A percentile compares a stretch with the other conserved stretches of the same genome.
phyloP scores from a whole-genome alignment of 2,113 vertebrate species.

The Antechinus flavipes region DNA sequence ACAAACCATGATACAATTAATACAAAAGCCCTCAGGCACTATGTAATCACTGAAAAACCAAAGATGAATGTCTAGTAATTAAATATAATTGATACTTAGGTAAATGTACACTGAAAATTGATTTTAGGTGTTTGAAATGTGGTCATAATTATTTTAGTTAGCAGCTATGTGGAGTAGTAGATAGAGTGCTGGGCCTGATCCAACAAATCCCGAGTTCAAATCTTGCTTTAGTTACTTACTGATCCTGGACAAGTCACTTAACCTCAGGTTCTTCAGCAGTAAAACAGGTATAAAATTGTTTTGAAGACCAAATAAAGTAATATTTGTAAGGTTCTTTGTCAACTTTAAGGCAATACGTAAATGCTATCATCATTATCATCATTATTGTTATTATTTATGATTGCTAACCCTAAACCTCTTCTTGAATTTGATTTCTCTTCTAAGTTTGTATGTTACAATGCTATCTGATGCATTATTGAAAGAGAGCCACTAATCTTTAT shows the following conservation, averaged over 20 bases:
- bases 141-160: conserved; percentile 54
- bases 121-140: conserved; percentile 48
- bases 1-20: not conserved
- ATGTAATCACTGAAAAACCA: not conserved
- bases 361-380: too few species aligned
- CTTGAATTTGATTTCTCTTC: not conserved
- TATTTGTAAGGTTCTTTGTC: too few species aligned
- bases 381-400: too few species aligned
- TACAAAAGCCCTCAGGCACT: not conserved
- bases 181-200: not conserved
- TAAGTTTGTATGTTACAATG: not conserved
- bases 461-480: not conserved
- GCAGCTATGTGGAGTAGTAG: not conserved
- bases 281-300: too few species aligned
- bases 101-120: conserved; percentile 31
- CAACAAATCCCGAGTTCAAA: too few species aligned
- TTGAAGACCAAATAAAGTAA: too few species aligned
- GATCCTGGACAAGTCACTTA: too few species aligned
- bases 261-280: too few species aligned
- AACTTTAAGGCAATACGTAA: too few species aligned
- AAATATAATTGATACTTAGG: conserved; percentile 19
- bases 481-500: conserved; percentile 1
- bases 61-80: not conserved
- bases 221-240: too few species aligned
- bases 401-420: not conserved